A percentile compares a stretch with the other conserved stretches of the same genome.
Conservation (phyloP, 2,113 vertebrate genomes). For the Ciconia boyciana region DNA sequence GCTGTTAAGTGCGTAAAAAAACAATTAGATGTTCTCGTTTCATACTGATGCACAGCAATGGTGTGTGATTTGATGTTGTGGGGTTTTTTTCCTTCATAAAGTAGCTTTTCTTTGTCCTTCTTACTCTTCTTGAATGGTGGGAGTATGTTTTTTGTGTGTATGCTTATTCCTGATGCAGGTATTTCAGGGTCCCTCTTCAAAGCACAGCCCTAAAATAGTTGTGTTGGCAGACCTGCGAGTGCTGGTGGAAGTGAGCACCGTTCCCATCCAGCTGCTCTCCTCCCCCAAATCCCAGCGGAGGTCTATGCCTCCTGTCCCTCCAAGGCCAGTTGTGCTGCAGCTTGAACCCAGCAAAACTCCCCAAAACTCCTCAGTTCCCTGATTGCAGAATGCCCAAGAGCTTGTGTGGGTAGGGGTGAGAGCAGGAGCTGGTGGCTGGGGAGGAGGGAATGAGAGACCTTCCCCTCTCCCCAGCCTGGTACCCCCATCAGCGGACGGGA, state of each 20-base stretch:
- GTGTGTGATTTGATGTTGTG: background rate
- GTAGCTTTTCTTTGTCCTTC: background rate
- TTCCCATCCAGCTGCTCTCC: background rate
- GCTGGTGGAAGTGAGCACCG: accelerated
- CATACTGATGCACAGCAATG: background rate
- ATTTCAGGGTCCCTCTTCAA: background rate
- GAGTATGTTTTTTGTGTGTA: background rate
- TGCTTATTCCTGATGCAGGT: background rate
- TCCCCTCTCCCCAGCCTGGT: background rate
- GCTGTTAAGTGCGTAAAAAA: background rate
- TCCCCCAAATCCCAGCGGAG: background rate
- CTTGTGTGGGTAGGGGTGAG: background rate
- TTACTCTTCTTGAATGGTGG: background rate
- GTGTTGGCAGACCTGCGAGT: background rate
- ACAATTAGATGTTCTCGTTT: background rate
- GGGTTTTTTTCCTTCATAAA: accelerated
- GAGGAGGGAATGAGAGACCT: background rate
- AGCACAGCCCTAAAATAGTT: background rate
- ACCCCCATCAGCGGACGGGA: background rate
- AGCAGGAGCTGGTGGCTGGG: background rate
- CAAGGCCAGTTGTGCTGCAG: background rate
- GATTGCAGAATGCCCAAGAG: background rate
- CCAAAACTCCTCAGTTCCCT: background rate
- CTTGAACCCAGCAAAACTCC: background rate
- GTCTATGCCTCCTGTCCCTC: background rate